Evolutionary conservation across 2,888 invertebrate species (phyloP).

Genomic region (Slavum lentiscoides): DNA sequence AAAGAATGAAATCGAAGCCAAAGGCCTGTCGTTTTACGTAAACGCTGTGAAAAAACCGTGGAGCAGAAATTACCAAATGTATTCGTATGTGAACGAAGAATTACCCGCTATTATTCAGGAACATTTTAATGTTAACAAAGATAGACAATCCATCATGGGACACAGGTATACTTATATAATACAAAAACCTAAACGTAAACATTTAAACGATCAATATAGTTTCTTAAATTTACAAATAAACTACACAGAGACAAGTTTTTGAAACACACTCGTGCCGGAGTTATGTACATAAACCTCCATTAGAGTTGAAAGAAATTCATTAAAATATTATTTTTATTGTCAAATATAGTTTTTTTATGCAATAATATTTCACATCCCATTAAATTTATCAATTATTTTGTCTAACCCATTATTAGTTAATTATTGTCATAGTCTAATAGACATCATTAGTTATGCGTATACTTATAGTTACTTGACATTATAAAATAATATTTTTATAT

Average conservation of each 20-base stretch:
- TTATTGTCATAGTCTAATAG: background rate
- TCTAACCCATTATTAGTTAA: background rate
- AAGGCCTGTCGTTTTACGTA: constrained; percentile 82
- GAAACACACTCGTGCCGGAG: too few species aligned
- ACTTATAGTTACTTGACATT: background rate
- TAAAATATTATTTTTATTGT: too few species aligned
- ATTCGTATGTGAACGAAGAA: constrained; percentile 88
- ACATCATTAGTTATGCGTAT: background rate
- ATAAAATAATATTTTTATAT: background rate
- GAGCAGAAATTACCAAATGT: constrained; percentile 93
- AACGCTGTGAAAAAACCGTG: constrained; percentile 89
- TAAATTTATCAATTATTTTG: too few species aligned
- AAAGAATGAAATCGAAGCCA: constrained; percentile 38
- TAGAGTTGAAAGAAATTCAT: too few species aligned
- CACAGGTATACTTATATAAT: constrained; percentile 66
- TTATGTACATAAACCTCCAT: too few species aligned
- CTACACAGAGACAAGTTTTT: too few species aligned
- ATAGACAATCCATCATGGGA: constrained; percentile 77
- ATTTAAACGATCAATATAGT: background rate
- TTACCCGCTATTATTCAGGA: constrained; percentile 73
- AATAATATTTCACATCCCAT: too few species aligned
- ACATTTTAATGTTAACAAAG: constrained; percentile 70
- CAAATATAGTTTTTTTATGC: too few species aligned
- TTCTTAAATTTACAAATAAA: background rate
- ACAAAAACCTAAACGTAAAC: background rate